These are phyloP conservation scores for Apodemus speciosus DNA, from an alignment of 2,113 vertebrate species.

Conservation along the genomic window DNA sequence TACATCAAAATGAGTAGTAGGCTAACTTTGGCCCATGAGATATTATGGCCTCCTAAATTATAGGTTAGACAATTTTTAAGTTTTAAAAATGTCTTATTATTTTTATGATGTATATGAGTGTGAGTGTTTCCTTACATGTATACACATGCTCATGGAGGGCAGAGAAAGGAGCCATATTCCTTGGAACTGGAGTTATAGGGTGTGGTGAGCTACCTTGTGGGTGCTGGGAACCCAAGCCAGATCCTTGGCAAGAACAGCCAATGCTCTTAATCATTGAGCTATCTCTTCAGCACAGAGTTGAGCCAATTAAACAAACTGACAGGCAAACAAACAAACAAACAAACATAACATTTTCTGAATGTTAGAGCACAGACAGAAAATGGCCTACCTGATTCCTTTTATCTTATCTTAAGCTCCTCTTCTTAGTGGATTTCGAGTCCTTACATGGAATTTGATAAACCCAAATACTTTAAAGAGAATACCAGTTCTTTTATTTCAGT, in stretches of 20 bases:
- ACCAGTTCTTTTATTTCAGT: neutral
- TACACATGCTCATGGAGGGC: neutral
- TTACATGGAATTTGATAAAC: neutral
- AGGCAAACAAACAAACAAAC: no score
- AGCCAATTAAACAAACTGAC: neutral
- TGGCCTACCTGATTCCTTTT: neutral
- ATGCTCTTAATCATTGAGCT: neutral
- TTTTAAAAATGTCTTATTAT: neutral
- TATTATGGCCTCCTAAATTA: neutral
- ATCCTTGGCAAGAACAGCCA: neutral
- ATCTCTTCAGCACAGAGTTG: neutral
- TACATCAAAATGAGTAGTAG: neutral
- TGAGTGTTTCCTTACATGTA: neutral
- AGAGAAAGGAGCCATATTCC: neutral
- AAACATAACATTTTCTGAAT: neutral
- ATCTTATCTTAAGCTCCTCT: neutral
- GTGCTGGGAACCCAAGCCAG: neutral
- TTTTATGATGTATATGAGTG: neutral
- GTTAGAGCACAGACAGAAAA: neutral
- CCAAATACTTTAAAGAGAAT: neutral
- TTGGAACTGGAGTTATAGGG: neutral
- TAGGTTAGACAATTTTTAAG: neutral
- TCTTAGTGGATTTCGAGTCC: neutral
- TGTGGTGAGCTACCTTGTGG: neutral
- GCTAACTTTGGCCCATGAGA: neutral